Conservation (phyloP, 2,888 invertebrate genomes). For the Tolmerus cingulatus region DNA sequence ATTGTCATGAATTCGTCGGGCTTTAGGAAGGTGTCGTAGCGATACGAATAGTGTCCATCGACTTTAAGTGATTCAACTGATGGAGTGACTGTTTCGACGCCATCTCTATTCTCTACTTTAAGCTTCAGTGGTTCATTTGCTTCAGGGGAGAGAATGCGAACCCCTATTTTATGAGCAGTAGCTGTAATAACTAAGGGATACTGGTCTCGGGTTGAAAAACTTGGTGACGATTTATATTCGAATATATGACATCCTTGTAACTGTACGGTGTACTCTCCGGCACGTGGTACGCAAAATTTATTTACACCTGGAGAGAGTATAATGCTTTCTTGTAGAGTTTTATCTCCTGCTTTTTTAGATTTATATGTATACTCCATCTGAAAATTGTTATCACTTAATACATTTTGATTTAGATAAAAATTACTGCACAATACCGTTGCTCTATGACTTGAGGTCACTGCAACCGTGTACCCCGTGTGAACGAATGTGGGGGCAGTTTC, state of each 20-base stretch:
- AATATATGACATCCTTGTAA: constrained; percentile 86
- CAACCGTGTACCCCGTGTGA: constrained; percentile 82
- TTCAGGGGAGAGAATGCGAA: constrained; percentile 64
- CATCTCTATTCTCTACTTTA: constrained; percentile 53
- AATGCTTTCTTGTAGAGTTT: constrained; percentile 51
- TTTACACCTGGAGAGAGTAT: constrained; percentile 72
- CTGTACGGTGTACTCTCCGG: constrained; percentile 74
- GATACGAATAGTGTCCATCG: constrained; percentile 63
- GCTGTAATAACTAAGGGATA: constrained; percentile 65
- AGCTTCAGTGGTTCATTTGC: constrained; percentile 57
- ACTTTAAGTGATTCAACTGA: constrained; percentile 62
- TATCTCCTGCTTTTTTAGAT: constrained; percentile 51
- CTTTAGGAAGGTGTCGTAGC: constrained; percentile 61
- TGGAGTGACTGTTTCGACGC: constrained; percentile 55
- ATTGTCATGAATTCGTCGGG: constrained; percentile 65
- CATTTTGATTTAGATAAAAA: neutral
- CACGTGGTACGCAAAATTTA: constrained; percentile 76
- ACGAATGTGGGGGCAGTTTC: constrained; percentile 75
- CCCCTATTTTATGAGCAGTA: constrained; percentile 67
- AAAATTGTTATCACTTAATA: neutral
- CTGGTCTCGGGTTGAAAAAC: constrained; percentile 62
- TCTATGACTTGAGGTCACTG: constrained; percentile 74
- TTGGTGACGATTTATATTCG: constrained; percentile 54
- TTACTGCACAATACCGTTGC: constrained; percentile 64
- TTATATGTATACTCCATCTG: constrained; percentile 64